A percentile compares a stretch with the other conserved stretches of the same genome.
Conservation (phyloP, 1,140 invertebrate genomes). For the Tetragonula clypearis region DNA sequence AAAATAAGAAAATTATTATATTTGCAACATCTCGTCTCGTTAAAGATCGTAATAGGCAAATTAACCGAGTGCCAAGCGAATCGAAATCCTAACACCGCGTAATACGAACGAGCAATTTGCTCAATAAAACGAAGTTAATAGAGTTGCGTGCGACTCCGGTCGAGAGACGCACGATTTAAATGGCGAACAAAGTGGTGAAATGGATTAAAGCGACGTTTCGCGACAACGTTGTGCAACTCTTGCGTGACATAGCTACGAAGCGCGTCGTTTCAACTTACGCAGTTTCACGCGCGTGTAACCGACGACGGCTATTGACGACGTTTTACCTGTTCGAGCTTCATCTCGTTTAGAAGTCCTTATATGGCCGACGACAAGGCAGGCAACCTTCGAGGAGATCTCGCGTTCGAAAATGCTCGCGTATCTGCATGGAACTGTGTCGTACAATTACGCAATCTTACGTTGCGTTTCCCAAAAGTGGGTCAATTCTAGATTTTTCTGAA, state of each 20-base stretch:
- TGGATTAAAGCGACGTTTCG: not conserved
- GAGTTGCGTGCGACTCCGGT: not conserved
- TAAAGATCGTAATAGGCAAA: not conserved
- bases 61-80: not conserved
- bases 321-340: constrained; percentile 38
- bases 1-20: too few relatives aligned
- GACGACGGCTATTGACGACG: not conserved
- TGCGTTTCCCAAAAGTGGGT: constrained; percentile 51
- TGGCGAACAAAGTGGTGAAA: not conserved
- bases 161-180: not conserved
- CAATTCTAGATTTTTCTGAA: constrained; percentile 50
- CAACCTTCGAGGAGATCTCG: constrained; percentile 54
- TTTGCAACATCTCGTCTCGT: not conserved
- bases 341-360: constrained; percentile 61
- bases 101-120: not conserved
- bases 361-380: constrained; percentile 40
- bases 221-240: constrained; percentile 13
- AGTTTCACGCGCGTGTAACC: not conserved
- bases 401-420: constrained; percentile 18
- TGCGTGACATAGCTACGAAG: not conserved
- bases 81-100: not conserved
- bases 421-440: constrained; percentile 12
- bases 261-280: not conserved
- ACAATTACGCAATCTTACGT: constrained; percentile 51
- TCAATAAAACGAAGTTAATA: not conserved